Percentiles rank a stretch among this genome's conserved stretches.
phyloP scores from a whole-genome alignment of 2,113 vertebrate genomes.

The Scatophagus argus region DNA sequence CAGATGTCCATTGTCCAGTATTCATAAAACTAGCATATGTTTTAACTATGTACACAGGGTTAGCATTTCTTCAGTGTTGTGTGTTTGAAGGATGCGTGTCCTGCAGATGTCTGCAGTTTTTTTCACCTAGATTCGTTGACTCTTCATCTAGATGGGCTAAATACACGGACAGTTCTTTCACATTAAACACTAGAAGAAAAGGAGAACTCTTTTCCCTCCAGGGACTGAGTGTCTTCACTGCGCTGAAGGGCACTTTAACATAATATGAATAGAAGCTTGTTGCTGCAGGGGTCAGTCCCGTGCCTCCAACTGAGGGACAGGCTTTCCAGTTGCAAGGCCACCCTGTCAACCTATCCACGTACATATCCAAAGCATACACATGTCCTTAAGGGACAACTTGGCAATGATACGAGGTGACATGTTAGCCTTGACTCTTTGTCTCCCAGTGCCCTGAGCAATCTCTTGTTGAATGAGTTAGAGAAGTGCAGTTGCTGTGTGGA shows the following conservation, averaged over 20 bases:
- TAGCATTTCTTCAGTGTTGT: background rate
- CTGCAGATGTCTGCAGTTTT: background rate
- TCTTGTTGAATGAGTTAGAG: slow-evolving; percentile 55
- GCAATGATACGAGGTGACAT: slow-evolving; percentile 36
- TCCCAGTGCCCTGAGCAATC: slow-evolving; percentile 5
- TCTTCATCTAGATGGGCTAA: slow-evolving; percentile 12
- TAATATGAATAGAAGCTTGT: slow-evolving; percentile 15
- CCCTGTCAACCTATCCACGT: slow-evolving; percentile 42
- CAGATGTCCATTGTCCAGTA: background rate
- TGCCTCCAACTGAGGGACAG: slow-evolving; percentile 43
- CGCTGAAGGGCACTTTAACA: slow-evolving; percentile 53
- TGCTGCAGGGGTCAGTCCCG: slow-evolving; percentile 39
- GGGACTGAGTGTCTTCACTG: slow-evolving; percentile 24
- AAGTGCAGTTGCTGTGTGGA: slow-evolving; percentile 47
- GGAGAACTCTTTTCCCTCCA: slow-evolving; percentile 1
- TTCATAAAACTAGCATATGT: background rate
- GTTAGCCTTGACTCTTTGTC: slow-evolving; percentile 40
- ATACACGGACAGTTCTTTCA: slow-evolving; percentile 13
- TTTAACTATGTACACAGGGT: background rate
- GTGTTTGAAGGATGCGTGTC: background rate
- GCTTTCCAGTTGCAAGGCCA: slow-evolving; percentile 42
- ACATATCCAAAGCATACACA: slow-evolving; percentile 2
- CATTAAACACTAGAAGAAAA: slow-evolving; percentile 18
- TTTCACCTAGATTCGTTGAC: background rate
- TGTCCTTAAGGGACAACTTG: slow-evolving; percentile 30